Conservation (phyloP, 2,113 vertebrate species). For the Albula goreensis region DNA sequence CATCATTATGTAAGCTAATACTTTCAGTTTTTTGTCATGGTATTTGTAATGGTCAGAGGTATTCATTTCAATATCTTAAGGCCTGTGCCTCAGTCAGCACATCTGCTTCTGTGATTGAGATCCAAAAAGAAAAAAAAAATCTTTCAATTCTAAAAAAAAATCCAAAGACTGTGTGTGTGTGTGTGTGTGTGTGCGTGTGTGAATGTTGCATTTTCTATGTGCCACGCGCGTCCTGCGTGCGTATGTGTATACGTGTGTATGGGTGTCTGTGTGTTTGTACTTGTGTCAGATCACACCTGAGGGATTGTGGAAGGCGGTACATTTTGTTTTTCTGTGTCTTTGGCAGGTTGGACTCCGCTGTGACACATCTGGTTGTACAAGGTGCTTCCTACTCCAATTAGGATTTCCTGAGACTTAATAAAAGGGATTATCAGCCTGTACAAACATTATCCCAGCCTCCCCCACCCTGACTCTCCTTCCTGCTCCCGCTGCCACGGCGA, state of each 20-base stretch:
- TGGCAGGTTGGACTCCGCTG: constrained; percentile 52
- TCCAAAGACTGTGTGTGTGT: not conserved
- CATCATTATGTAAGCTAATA: not conserved
- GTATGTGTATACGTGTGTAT: not conserved
- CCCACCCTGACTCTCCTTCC: constrained; percentile 54
- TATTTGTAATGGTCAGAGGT: not conserved
- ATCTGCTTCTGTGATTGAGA: not conserved
- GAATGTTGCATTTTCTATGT: not conserved
- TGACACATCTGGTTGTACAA: constrained; percentile 64
- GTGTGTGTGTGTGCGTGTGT: constrained; percentile 22
- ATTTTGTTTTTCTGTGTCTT: constrained; percentile 40
- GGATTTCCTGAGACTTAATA: constrained; percentile 71
- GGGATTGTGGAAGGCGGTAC: not conserved
- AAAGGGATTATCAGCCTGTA: constrained; percentile 64
- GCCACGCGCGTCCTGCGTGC: not conserved
- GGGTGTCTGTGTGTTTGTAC: constrained; percentile 2
- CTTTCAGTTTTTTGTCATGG: no score
- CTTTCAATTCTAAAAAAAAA: not conserved
- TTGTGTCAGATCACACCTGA: not conserved
- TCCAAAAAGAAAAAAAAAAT: not conserved
- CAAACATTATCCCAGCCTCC: constrained; percentile 55
- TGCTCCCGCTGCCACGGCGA: constrained; percentile 56
- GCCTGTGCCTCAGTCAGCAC: not conserved
- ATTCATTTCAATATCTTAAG: not conserved
- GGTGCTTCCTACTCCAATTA: constrained; percentile 67